Evolutionary conservation across 2,113 vertebrate genomes (phyloP).

Genomic region (Erpornis zantholeuca): DNA sequence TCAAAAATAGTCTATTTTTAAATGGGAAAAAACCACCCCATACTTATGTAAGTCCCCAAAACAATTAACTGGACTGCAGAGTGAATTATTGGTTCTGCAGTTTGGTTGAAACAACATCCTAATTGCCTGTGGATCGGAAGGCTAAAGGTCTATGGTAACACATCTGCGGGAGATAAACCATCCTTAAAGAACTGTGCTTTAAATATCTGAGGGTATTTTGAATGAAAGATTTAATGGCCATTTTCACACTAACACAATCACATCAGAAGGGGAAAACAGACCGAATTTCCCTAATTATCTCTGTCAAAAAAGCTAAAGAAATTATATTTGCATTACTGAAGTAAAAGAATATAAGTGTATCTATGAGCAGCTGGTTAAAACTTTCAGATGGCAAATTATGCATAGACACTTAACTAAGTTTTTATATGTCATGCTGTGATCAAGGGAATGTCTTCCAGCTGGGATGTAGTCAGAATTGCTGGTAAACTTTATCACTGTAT

Average conservation of each 20-base stretch:
- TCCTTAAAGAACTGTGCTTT: neutral
- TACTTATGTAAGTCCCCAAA: neutral
- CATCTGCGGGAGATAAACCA: constrained; percentile 6
- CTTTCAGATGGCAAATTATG: constrained; percentile 60
- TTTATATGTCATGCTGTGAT: constrained; percentile 29
- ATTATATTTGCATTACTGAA: constrained; percentile 6
- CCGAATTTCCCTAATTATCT: neutral
- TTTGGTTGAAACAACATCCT: neutral
- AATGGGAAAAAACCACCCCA: rapidly evolving
- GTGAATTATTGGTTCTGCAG: neutral
- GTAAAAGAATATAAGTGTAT: neutral
- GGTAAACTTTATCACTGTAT: constrained; percentile 15
- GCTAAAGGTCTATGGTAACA: neutral
- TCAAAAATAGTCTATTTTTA: neutral
- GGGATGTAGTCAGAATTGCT: constrained; percentile 21
- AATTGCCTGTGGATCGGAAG: neutral
- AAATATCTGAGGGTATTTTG: neutral
- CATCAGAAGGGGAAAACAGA: neutral
- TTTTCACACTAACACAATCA: constrained; percentile 21
- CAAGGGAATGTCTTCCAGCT: constrained; percentile 49
- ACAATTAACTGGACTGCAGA: neutral
- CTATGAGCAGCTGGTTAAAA: constrained; percentile 47
- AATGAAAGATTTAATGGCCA: constrained; percentile 5
- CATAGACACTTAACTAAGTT: constrained; percentile 54
- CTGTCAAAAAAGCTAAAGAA: neutral